Percentiles rank a stretch among this genome's conserved stretches.
Conservation (phyloP, 2,888 invertebrate genomes). For the Caenorhabditis plicata region DNA sequence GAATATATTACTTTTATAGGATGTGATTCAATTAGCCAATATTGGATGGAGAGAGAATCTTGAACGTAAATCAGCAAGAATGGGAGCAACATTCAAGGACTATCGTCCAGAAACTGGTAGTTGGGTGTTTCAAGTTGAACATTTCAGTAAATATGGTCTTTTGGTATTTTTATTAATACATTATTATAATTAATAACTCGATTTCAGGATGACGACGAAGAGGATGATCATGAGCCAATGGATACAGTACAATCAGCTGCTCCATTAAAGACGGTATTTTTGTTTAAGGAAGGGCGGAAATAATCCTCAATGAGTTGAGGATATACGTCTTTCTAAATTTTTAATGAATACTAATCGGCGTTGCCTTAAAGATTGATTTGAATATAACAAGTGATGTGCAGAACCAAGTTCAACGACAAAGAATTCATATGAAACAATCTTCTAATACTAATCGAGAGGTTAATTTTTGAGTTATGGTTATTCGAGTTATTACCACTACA, state of each 20-base stretch:
- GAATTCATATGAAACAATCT: slow-evolving; percentile 5
- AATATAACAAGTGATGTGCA: slow-evolving; percentile 19
- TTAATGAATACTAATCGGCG: too few relatives aligned
- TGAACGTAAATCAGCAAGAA: slow-evolving; percentile 80
- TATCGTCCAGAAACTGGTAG: slow-evolving; percentile 92
- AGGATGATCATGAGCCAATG: slow-evolving; percentile 34
- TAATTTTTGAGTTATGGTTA: slow-evolving; percentile 14
- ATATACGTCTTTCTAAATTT: too few relatives aligned
- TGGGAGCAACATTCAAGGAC: slow-evolving; percentile 85
- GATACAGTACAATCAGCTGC: slow-evolving; percentile 10
- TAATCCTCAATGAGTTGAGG: too few relatives aligned
- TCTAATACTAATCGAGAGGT: slow-evolving; percentile 11
- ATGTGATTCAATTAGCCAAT: slow-evolving; percentile 75
- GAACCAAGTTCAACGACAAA: slow-evolving; percentile 26
- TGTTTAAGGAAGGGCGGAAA: too few relatives aligned
- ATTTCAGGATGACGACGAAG: slow-evolving; percentile 24
- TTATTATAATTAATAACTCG: not conserved
- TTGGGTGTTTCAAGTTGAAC: slow-evolving; percentile 80
- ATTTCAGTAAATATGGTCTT: slow-evolving; percentile 70
- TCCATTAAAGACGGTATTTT: slow-evolving; percentile 12
- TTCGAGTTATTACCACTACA: not conserved
- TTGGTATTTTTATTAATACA: slow-evolving; percentile 30
- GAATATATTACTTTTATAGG: slow-evolving; percentile 48
- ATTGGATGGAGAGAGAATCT: slow-evolving; percentile 85
- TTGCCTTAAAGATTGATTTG: slow-evolving; percentile 18